Evolutionary conservation across 2,888 invertebrate species (phyloP).

Genomic region (Atrina japonica): DNA sequence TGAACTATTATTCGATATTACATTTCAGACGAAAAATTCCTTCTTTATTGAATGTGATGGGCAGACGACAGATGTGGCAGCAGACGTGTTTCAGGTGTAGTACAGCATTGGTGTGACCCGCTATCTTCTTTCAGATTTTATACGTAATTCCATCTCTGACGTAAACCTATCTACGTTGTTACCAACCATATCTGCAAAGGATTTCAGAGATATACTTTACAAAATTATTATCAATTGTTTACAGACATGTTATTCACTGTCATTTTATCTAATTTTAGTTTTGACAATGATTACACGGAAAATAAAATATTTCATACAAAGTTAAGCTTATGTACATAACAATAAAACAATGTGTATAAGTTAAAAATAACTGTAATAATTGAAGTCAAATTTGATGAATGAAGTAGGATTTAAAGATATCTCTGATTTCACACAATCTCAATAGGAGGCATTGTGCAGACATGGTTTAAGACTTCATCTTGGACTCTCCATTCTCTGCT

Average conservation of each 20-base stretch:
- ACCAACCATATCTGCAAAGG: slow-evolving; percentile 10
- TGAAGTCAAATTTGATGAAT: no score
- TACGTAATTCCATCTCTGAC: slow-evolving; percentile 9
- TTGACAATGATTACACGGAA: no score
- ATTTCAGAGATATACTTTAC: not conserved
- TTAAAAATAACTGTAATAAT: no score
- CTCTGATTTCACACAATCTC: no score
- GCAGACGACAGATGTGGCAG: slow-evolving; percentile 48
- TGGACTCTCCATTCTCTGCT: slow-evolving; percentile 9
- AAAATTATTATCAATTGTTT: not conserved
- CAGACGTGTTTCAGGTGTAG: slow-evolving; percentile 44
- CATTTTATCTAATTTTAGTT: no score
- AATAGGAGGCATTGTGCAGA: no score
- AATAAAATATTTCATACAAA: no score
- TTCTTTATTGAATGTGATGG: slow-evolving; percentile 65
- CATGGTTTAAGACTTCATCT: slow-evolving; percentile 6
- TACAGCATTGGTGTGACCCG: slow-evolving; percentile 62
- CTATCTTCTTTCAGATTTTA: slow-evolving; percentile 12
- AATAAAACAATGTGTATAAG: no score
- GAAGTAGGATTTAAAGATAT: no score
- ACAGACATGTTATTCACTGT: not conserved
- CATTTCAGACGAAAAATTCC: slow-evolving; percentile 68
- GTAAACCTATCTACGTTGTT: not conserved
- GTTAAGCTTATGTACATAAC: no score
- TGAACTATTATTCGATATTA: no score